Base-by-base conservation (phyloP, 64 coral and sea anemone genomes). In the Cladopsammia gracilis region DNA sequence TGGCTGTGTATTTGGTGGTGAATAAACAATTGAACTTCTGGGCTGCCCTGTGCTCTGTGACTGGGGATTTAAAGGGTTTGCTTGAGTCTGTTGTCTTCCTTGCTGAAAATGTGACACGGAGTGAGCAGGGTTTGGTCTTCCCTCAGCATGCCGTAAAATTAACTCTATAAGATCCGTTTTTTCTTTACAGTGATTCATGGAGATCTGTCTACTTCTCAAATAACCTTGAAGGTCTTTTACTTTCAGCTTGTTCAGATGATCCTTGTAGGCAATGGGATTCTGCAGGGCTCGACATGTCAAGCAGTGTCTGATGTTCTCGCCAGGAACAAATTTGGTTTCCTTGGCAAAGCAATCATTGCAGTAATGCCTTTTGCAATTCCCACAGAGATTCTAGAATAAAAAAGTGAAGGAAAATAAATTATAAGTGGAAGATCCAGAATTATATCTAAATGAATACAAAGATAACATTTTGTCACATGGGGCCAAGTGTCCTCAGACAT, bases 111-210 rank as follows among this genome's bases (percentile, higher is more conserved):
- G 75, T 58, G 75, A 20, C 0, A 52, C 44, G 46, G 51, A 75
- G 19, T 10, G 52, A 6, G 42, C 7, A 43, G 52, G 53, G 9
- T 71, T 19, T 46, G 64, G 22, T 19, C 90, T 23, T 23, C 48
- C 58, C 44, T 89, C 79, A 15, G 88, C 85, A 88, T 89, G 81
- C 25, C 73, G 88, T 62, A 97, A 86, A 58, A 97, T 93, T 50
- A 97, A 72, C 58, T 97, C 92, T 66, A 97, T 72, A 7, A 96
- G 73, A 61, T 96, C 95, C 69, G 85, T 88, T 59, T 96, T 96
- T 47, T 96, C 95, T 79, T 93, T 93, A 82, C 95, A 96, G 2
- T 93, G 90, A 24, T 18, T 79, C 0, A 67, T 89, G 20, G 95
- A 78, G 43, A 96, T 74, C 68, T 96, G 52, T 60, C 67, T 74